These are phyloP conservation scores for Pao palembangensis DNA, from an alignment of 2,113 vertebrate genomes.

Conservation along the genomic window DNA sequence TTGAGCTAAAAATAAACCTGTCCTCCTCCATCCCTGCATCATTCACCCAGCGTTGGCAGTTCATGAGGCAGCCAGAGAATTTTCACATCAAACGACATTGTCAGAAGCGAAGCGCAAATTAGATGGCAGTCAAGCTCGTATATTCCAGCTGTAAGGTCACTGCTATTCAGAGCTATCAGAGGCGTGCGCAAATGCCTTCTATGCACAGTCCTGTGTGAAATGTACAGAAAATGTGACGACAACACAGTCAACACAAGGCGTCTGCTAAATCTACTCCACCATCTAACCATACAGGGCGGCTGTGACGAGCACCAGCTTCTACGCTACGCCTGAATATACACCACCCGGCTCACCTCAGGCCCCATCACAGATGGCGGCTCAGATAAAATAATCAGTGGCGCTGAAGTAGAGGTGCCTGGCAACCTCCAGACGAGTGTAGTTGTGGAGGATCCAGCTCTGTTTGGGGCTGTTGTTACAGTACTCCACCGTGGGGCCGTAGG, in stretches of 20 bases:
- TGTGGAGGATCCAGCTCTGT: conserved; percentile 84
- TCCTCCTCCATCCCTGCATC: conserved; percentile 43
- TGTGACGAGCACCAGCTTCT: conserved; percentile 23
- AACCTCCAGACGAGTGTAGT: conserved; percentile 83
- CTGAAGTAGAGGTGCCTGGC: conserved; percentile 86
- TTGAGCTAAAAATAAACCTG: conserved; percentile 72
- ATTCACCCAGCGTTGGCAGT: conserved; percentile 33
- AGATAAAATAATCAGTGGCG: conserved; percentile 87
- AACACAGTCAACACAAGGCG: background rate
- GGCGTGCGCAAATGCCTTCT: conserved; percentile 40
- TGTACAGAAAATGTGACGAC: conserved; percentile 1
- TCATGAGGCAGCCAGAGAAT: conserved; percentile 31
- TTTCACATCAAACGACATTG: conserved; percentile 66
- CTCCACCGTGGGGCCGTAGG: conserved; percentile 83
- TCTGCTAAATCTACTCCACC: conserved; percentile 6
- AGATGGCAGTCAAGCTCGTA: conserved; percentile 66
- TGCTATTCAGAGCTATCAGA: conserved; percentile 49
- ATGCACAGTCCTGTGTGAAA: conserved; percentile 8
- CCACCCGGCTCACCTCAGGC: conserved; percentile 61
- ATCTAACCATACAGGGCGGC: conserved; percentile 8
- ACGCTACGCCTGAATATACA: conserved; percentile 29
- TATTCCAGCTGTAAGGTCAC: conserved; percentile 62
- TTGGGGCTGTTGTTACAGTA: conserved; percentile 78
- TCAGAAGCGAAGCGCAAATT: conserved; percentile 70
- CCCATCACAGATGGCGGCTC: conserved; percentile 39